Evolutionary conservation across 2,888 invertebrate species (phyloP), one percentile per base, ranked within the genome.

Genomic region (Hemaris fuciformis): DNA sequence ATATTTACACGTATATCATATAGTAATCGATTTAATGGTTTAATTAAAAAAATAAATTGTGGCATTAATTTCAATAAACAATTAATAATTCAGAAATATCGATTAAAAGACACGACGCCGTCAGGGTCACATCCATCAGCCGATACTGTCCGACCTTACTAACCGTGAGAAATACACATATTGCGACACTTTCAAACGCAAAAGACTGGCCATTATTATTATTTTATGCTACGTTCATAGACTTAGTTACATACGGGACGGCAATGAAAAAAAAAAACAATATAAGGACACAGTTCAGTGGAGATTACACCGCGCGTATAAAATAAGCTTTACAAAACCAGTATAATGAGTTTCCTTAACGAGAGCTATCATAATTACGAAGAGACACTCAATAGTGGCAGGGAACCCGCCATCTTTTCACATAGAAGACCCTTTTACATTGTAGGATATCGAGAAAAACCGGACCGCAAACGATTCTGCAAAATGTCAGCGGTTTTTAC

Each of bases 401-500:
- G 18, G n/a, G 53, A 53, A 31, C 53, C 53, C 53, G 18, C 53
- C 18, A 15, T 53, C 31, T 31, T 53, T 31, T 18, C 31, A 53
- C 31, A 48, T 48, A 45, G 45, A 45, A 5, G 23, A 46, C 45
- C 27, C 31, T 10, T 53, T 31, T 31, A 53, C 18, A 43, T 20
- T 20, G 27, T 53, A 8, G 10, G 13, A 27, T 27, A 18, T 31
- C 31, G n/a, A 53, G 53, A 53, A 53, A 53, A 53, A 53, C 53
- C 53, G 53, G 53, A 31, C 53, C 31, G 31, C 10, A 18, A 18
- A 10, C 53, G 53, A 18, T 31, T 10, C 27, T 10, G 53, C 31
- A 18, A 31, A 53, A 53, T 31, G 53, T 53, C 53, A 53, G 53
- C 53, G 27, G 53, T 53, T 53, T 53, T 53, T 53, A 31, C 10